These are phyloP conservation scores for Eleginops maclovinus DNA, from an alignment of 2,113 vertebrate genomes.

Conservation along the genomic window DNA sequence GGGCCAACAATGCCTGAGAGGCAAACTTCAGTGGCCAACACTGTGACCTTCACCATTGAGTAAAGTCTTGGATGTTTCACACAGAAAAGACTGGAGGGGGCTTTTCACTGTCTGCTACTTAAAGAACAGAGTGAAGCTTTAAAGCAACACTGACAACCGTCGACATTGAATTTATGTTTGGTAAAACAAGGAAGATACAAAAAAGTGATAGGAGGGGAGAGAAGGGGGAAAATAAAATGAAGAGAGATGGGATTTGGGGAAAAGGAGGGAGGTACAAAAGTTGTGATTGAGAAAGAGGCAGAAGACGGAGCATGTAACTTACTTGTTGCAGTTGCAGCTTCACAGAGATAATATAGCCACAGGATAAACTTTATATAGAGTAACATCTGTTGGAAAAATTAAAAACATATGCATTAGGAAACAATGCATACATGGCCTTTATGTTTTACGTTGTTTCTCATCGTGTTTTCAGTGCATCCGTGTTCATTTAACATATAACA, in stretches of 20 bases:
- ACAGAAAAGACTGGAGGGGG: not conserved
- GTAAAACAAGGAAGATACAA: not conserved
- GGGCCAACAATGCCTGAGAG: not conserved
- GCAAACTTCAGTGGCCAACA: conserved; percentile 5
- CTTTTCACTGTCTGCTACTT: conserved; percentile 8
- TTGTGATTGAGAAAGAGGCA: not conserved
- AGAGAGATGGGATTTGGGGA: not conserved
- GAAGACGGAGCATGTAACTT: conserved; percentile 44
- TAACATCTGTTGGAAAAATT: conserved; percentile 85
- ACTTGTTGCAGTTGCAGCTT: conserved; percentile 80
- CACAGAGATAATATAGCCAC: conserved; percentile 89
- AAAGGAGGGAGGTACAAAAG: not conserved
- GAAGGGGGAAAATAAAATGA: not conserved
- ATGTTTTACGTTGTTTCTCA: not conserved
- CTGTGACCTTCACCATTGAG: conserved; percentile 31
- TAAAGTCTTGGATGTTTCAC: conserved; percentile 14
- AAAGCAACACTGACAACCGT: not conserved
- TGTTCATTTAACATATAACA: not conserved
- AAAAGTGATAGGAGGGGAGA: not conserved
- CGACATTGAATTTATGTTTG: not conserved
- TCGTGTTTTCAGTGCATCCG: not conserved
- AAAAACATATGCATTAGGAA: conserved; percentile 23
- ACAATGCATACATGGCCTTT: not conserved
- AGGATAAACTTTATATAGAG: conserved; percentile 91
- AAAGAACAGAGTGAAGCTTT: not conserved